Percentiles rank a stretch among this genome's conserved stretches.
Conservation (phyloP, 2,888 invertebrate genomes). For the Pristionchus fissidentatus region DNA sequence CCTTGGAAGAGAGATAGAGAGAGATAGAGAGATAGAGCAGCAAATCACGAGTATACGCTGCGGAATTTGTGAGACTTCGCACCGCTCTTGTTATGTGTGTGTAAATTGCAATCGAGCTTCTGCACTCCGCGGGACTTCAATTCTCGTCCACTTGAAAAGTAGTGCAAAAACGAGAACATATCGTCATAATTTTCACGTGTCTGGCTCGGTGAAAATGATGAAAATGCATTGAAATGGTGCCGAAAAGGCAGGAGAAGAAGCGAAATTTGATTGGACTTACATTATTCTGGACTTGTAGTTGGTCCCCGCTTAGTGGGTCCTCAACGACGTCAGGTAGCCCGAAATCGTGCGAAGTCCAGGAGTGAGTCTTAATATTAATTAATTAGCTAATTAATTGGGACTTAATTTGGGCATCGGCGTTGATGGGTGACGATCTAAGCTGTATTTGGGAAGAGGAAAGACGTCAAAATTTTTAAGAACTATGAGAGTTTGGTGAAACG, state of each 20-base stretch:
- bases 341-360: conserved; percentile 59
- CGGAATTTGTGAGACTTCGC: neutral
- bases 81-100: neutral
- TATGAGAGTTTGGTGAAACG: too few relatives aligned
- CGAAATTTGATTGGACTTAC: conserved; percentile 16
- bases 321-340: conserved; percentile 76
- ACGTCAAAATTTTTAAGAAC: too few relatives aligned
- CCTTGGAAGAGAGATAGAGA: too few relatives aligned
- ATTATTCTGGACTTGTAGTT: conserved; percentile 58
- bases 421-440: too few relatives aligned
- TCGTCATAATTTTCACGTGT: neutral
- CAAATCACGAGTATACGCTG: neutral
- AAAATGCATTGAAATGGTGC: conserved; percentile 6
- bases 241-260: conserved; percentile 31
- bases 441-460: too few relatives aligned
- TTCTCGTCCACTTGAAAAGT: too few relatives aligned
- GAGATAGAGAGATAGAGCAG: too few relatives aligned
- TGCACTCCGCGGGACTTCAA: too few relatives aligned
- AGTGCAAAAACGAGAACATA: too few relatives aligned
- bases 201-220: conserved; percentile 9
- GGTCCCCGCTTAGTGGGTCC: conserved; percentile 76
- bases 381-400: too few relatives aligned
- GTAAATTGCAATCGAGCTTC: neutral
- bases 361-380: conserved; percentile 8
- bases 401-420: too few relatives aligned